These are phyloP conservation scores for Avahi laniger DNA, from an alignment of 2,797 vertebrate species.

Conservation along the genomic window DNA sequence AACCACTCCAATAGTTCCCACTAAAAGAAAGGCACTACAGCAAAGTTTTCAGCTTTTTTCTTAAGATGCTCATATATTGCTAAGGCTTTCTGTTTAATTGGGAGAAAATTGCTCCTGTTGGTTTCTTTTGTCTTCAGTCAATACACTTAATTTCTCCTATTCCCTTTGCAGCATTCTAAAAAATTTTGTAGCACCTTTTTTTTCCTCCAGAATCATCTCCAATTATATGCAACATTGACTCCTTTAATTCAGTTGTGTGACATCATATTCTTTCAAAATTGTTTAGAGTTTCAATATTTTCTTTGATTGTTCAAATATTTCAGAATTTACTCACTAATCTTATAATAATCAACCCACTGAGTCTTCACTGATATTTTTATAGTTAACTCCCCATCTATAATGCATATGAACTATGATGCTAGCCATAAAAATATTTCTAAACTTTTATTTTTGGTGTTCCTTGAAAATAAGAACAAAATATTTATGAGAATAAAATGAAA, in stretches of 20 bases:
- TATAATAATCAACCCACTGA: background rate
- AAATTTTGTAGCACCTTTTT: background rate
- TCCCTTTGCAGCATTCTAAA: background rate
- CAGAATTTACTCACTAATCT: background rate
- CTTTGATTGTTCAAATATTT: background rate
- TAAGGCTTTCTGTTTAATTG: background rate
- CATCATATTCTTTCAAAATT: background rate
- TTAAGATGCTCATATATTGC: background rate
- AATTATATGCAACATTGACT: background rate
- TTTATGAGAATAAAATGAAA: background rate
- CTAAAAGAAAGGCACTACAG: background rate
- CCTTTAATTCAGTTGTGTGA: background rate
- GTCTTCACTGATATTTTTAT: background rate
- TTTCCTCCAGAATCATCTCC: background rate
- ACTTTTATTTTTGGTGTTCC: background rate
- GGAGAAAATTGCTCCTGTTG: background rate
- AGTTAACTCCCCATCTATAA: background rate
- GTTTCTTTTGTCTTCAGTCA: background rate
- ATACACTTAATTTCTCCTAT: background rate
- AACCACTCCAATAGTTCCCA: background rate
- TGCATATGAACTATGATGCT: background rate
- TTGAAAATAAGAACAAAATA: background rate
- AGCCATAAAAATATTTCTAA: background rate
- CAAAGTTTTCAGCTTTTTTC: background rate
- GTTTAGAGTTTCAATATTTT: background rate